phyloP scores from a whole-genome alignment of 2,888 invertebrate genomes.

The Drosophila phalerata region DNA sequence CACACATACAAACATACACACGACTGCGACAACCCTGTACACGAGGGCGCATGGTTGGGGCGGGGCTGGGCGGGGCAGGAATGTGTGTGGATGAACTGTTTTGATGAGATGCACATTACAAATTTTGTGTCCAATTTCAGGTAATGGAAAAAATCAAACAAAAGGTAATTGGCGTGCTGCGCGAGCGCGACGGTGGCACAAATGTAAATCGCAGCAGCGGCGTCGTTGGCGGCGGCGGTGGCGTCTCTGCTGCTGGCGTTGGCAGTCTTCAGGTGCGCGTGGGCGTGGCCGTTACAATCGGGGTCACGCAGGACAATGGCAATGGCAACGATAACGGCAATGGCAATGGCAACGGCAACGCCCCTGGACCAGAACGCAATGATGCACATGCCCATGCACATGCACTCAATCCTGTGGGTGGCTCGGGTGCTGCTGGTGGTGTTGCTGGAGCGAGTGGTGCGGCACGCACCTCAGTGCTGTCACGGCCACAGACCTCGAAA shows the following conservation, averaged over 20 bases:
- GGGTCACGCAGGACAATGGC: slow-evolving; percentile 75
- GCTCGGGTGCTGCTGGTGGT: slow-evolving; percentile 20
- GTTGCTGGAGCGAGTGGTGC: slow-evolving; percentile 56
- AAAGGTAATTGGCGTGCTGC: slow-evolving; percentile 84
- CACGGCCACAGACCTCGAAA: slow-evolving; percentile 73
- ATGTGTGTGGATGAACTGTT: slow-evolving; percentile 36
- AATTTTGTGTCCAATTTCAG: slow-evolving; percentile 34
- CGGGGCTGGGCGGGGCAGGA: slow-evolving; percentile 24
- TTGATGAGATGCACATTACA: slow-evolving; percentile 50
- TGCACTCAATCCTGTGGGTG: slow-evolving; percentile 35
- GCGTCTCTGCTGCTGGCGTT: slow-evolving; percentile 52
- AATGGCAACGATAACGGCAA: slow-evolving; percentile 59
- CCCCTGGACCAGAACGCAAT: slow-evolving; percentile 58
- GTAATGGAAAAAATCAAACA: slow-evolving; percentile 83
- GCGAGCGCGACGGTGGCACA: slow-evolving; percentile 79
- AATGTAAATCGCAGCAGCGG: slow-evolving; percentile 76
- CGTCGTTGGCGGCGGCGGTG: slow-evolving; percentile 41
- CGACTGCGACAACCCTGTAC: slow-evolving; percentile 58
- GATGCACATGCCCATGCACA: slow-evolving; percentile 42
- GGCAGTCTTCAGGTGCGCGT: slow-evolving; percentile 69
- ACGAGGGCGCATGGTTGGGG: slow-evolving; percentile 55
- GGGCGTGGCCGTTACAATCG: slow-evolving; percentile 57
- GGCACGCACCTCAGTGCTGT: slow-evolving; percentile 68
- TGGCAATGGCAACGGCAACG: slow-evolving; percentile 50
- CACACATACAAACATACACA: slow-evolving; percentile 36